Base-by-base conservation (phyloP, 2,888 invertebrate genomes). In the Calameuta pallipes region DNA sequence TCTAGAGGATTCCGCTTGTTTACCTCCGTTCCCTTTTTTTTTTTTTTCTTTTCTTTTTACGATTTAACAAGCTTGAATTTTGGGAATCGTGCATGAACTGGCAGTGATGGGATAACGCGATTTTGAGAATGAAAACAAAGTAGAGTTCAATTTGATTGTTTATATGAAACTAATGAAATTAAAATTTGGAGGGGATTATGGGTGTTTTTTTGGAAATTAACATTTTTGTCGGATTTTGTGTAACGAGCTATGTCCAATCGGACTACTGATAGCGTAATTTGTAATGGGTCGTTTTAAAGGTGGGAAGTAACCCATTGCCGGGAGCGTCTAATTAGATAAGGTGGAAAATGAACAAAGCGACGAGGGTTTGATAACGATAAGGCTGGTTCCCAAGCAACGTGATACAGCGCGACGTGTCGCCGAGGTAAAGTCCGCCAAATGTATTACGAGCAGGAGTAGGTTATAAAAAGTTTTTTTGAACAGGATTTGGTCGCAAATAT, bases 321-420 rank as follows among this genome's bases (percentile, higher is more conserved):
- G 23, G 56, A 56, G 71, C 71, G 31, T 31, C 13, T 71, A 71
- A 71, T 71, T 71, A 71, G 71, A 71, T 71, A 71, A 71, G 33
- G 33, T 23, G 0, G 15, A 71, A 71, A 71, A 11, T 71, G 31
- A 69, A 69, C 69, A 69, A 69, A 15, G 69, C 69, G 6, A 3
- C 69, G 69, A 69, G 33, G 30, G 34, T 71, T 71, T 23, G 71
- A 71, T 34, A 71, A 71, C 33, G 34, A 71, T 71, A 71, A 13
- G 15, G 71, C 71, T n/a, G 71, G 71, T 71, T 34, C 0, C 71
- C 71, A 34, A 71, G 34, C 31, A 34, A 71, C 71, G 23, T 34
- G 71, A 71, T 71, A 71, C 15, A 31, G 31, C 12, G 9, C 56
- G 41, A 23, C 41, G 23, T 56, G 41, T 23, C 41, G 56, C 56